Evolutionary conservation across 2,113 vertebrate genomes (phyloP).

Genomic region (Campylomormyrus numenius): DNA sequence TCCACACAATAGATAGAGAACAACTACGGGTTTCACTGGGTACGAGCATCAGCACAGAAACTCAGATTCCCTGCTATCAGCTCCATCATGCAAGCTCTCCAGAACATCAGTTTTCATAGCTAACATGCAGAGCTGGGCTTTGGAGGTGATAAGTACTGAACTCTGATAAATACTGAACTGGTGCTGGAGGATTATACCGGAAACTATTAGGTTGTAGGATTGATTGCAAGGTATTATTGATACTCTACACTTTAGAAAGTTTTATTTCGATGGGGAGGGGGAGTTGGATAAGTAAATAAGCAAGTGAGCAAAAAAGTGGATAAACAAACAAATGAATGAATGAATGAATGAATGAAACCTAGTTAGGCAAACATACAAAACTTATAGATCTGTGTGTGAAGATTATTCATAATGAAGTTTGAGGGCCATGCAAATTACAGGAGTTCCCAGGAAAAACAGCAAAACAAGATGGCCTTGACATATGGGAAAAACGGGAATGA

Average conservation of each 20-base stretch:
- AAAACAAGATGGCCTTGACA: neutral
- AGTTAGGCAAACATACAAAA: neutral
- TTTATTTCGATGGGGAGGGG: neutral
- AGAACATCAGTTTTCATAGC: neutral
- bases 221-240: neutral
- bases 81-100: neutral
- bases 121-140: neutral
- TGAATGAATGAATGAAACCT: neutral
- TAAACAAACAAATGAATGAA: neutral
- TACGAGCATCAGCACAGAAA: neutral
- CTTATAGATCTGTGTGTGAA: neutral
- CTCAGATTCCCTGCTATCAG: neutral
- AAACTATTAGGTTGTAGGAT: neutral
- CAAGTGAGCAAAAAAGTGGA: neutral
- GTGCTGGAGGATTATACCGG: neutral
- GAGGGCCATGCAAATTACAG: neutral
- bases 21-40: neutral
- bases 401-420: neutral
- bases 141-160: neutral
- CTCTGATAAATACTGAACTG: no score
- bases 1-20: neutral
- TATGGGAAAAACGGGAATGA: neutral
- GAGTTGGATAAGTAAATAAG: neutral
- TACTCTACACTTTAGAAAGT: neutral
- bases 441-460: neutral